Evolutionary conservation across 2,113 vertebrate species (phyloP), one percentile per base, ranked within the genome.

Genomic region (Aphelocoma coerulescens): DNA sequence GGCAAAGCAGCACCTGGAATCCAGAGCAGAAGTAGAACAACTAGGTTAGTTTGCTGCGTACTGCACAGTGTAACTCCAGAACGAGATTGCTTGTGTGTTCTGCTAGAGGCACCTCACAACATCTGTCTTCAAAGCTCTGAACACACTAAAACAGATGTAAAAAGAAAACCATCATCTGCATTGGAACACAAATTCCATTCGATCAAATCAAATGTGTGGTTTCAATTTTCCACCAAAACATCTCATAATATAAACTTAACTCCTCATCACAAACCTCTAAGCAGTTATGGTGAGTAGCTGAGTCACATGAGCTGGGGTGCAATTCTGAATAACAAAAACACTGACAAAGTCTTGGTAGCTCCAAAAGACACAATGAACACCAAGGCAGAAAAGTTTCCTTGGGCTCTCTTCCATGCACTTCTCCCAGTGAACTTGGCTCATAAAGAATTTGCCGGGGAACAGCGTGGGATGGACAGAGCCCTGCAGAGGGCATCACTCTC

Each of bases 401-500:
- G 54, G 10, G 18, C 22, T 63, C 48, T 41, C 13, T 39, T 33
- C 39, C 27, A 13, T 5, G 30, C 13, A 3, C 16, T 54, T 52
- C 21, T 32, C 17, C 32, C 14, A 11, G 26, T 1, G 23, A 67
- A 4, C 6, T 5, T 4, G 23, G 35, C 33, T 82, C 2, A 1
- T 2, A 7, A 57, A 35, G 28, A 19, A 11, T 6, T 8, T 74
- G 52, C 11, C 4, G n/a, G 30, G 8, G 7, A 72, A 2, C 39
- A 33, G 10, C 0, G 23, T 19, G 69, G 54, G 20, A 11, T 30
- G 43, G 62, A 65, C 37, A 35, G 9, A 62, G 19, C 51, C 86
- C 93, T 87, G 76, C 37, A 96, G 96, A 95, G 93, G 97, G 94
- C 93, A 97, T 74, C 52, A n/a, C 41, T 63, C 13, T 28, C n/a